Base-by-base conservation (phyloP, 2,797 vertebrate species). In the Danio kyathit region DNA sequence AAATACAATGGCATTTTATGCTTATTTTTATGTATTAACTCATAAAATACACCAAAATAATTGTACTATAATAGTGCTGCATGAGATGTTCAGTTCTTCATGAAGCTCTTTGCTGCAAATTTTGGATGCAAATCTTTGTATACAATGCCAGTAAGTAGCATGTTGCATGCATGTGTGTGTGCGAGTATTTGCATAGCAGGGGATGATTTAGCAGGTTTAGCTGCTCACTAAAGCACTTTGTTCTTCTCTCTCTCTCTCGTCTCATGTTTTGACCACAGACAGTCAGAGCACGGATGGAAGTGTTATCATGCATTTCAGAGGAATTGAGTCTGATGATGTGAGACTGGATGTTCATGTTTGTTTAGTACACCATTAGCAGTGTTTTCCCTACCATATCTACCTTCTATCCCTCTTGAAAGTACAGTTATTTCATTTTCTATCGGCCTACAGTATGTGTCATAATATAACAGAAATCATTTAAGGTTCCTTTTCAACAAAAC, bases 121-220 rank as follows among this genome's bases (percentile, higher is more conserved):
- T 46, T 7, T 74, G 54, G 17, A 74, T 59, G 71, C 70, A 73
- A 59, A 73, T 46, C 41, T 73, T 21, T 73, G 69, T 72, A 14
- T 43, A 7, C 13, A 17, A 59, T 41, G 12, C 12, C 17, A 19
- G 41, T 29, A 10, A 16, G 17, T 73, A 57, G 52, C 7, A 41
- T 57, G 69, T 12, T 9, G 9, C 21, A 6, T 14, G 60, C 9
- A 29, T 9, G 69, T 13, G 67, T 43, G 51, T 44, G 54, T 43
- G 7, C 38, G 76, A 19, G 64, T 59, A 69, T 79, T 54, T 79
- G 76, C 54, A 69, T 11, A 67, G 49, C 48, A 77, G 46, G n/a
- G 16, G 38, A 64, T 40, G 52, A 46, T 64, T 63, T 61, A 19
- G 21, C 54, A 44, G 56, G 29, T 29, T 29, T 0, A 44, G 54